Percentiles rank a stretch among this genome's conserved stretches.
These are phyloP conservation scores for Ryuthela nishihirai DNA, from an alignment of 2,888 invertebrate species.

Conservation along the genomic window DNA sequence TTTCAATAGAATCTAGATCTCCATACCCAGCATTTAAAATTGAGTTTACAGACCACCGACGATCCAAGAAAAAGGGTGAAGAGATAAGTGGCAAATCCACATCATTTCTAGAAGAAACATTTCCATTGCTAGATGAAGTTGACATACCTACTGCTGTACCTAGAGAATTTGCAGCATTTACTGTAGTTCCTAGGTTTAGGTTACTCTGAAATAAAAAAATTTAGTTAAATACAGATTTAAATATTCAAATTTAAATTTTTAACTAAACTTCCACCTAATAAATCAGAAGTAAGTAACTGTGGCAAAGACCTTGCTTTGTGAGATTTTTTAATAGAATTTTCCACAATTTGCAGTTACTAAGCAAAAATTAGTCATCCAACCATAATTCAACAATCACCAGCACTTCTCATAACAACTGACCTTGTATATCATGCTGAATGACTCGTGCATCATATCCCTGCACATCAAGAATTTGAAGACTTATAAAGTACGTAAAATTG, in stretches of 20 bases:
- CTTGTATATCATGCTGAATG: too few relatives aligned
- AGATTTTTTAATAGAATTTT: too few relatives aligned
- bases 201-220: constrained; percentile 52
- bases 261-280: not conserved
- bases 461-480: too few relatives aligned
- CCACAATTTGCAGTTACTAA: not conserved
- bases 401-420: too few relatives aligned
- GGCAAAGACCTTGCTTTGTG: too few relatives aligned
- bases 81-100: constrained; percentile 36
- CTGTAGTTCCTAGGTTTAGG: constrained; percentile 49
- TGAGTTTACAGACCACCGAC: constrained; percentile 41
- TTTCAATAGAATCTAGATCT: constrained; percentile 55
- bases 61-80: constrained; percentile 40
- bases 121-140: constrained; percentile 24
- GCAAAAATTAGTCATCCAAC: too few relatives aligned
- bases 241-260: not conserved
- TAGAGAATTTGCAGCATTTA: constrained; percentile 39
- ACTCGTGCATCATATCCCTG: too few relatives aligned
- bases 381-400: too few relatives aligned
- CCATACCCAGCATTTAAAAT: constrained; percentile 27
- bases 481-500: too few relatives aligned
- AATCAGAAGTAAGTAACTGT: not conserved
- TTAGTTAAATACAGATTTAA: constrained; percentile 7
- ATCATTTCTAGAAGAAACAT: constrained; percentile 30
- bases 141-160: constrained; percentile 45